A percentile compares a stretch with the other conserved stretches of the same genome.
Evolutionary conservation across 2,113 vertebrate genomes (phyloP).

Genomic region (Procavia capensis): DNA sequence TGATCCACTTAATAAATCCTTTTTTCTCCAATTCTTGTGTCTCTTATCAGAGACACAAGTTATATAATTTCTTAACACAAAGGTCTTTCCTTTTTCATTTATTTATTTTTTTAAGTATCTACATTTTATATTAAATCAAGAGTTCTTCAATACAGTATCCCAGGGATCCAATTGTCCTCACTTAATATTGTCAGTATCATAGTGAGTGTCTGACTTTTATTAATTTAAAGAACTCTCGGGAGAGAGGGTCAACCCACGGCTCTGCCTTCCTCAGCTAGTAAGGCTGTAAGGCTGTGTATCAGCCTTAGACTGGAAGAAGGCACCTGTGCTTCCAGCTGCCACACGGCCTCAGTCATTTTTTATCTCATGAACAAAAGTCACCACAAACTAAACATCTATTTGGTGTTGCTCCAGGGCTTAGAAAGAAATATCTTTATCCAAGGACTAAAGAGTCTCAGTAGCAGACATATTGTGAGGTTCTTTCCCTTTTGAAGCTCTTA

Average conservation of each 20-base stretch:
- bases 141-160: background rate
- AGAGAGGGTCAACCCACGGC: background rate
- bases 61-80: background rate
- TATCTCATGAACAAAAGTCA: background rate
- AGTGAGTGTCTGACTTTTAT: background rate
- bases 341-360: background rate
- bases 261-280: background rate
- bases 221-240: background rate
- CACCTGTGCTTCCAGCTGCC: background rate
- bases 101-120: background rate
- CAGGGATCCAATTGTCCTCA: background rate
- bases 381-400: conserved; percentile 63
- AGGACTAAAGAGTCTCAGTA: conserved; percentile 54
- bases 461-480: conserved; percentile 44
- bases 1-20: background rate
- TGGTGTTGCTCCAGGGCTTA: conserved; percentile 21
- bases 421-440: conserved; percentile 61
- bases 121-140: background rate
- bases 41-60: background rate
- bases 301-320: background rate
- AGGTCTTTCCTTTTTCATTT: too few species aligned
- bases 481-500: conserved; percentile 73
- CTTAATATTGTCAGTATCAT: background rate
- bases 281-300: background rate
- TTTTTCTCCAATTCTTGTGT: background rate